Evolutionary conservation across 1,140 invertebrate species (phyloP), one percentile per base, ranked within the genome.

Genomic region (Coboldia fuscipes): DNA sequence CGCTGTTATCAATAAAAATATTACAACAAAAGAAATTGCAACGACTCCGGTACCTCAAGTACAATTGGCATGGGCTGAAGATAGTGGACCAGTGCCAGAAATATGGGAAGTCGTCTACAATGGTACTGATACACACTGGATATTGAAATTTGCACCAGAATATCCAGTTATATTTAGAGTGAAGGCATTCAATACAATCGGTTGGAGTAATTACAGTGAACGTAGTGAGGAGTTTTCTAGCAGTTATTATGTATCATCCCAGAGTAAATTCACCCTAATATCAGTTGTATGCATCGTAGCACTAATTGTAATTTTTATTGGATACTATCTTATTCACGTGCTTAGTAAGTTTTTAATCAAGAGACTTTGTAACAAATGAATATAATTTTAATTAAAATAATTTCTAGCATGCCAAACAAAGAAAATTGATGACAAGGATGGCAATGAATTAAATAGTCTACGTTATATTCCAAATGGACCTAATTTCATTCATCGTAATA

Each of bases 401-500:
- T n/a, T n/a, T n/a, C n/a, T n/a, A n/a, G n/a, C n/a, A n/a, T n/a
- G n/a, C n/a, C n/a, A n/a, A n/a, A n/a, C n/a, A n/a, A n/a, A n/a
- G n/a, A n/a, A n/a, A n/a, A n/a, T n/a, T n/a, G n/a, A n/a, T n/a
- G n/a, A n/a, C n/a, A n/a, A n/a, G n/a, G n/a, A n/a, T n/a, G 82
- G 88, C 43, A 69, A 85, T 6, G 81, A 92, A 46, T 60, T 92
- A n/a, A 83, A 82, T 0, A 79, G 77, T 1, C 59, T 92, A n/a
- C 63, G 80, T 21, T 81, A 90, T 50, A 61, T 89, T 10, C 84
- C 84, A 3, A 56, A 71, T 2, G 55, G 54, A 41, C 65, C 68
- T 2, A 67, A 68, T 41, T 75, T 77, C 35, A 63, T 81, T 12
- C 79, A 85, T 43, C 76, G 78, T 17, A 75, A 65, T 7, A 88